Conservation (phyloP, 2,888 invertebrate genomes). For the Leptodirus hochenwartii region DNA sequence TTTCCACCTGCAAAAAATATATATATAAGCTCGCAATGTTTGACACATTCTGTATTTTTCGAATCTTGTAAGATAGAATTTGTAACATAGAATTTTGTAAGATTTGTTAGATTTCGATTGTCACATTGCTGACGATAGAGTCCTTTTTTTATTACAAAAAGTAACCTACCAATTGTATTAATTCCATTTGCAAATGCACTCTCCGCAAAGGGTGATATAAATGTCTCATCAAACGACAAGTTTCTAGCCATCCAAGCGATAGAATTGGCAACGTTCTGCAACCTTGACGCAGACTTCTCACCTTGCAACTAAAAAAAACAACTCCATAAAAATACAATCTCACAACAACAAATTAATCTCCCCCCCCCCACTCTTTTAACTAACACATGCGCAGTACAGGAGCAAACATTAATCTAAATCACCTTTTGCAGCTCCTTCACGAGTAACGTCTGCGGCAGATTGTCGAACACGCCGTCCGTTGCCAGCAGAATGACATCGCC, state of each 20-base stretch:
- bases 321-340: too few species aligned
- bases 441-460: conserved; percentile 81
- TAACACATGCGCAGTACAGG: too few species aligned
- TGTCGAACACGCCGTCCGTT: conserved; percentile 97
- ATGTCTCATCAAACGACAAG: conserved; percentile 84
- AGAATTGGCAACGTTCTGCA: conserved; percentile 85
- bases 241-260: conserved; percentile 91
- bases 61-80: conserved; percentile 5
- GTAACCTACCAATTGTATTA: conserved; percentile 63
- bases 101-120: too few species aligned
- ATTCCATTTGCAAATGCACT: conserved; percentile 88
- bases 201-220: conserved; percentile 89
- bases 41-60: conserved; percentile 1
- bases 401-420: conserved; percentile 7
- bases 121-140: background rate
- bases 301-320: conserved; percentile 34
- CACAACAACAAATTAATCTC: too few species aligned
- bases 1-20: conserved; percentile 69
- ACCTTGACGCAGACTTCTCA: conserved; percentile 48
- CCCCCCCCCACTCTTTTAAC: background rate
- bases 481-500: conserved; percentile 91
- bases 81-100: background rate
- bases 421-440: conserved; percentile 67
- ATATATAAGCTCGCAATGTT: background rate
- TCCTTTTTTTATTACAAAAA: background rate